These are phyloP conservation scores for Gastracanthus pulcherrimus DNA, from an alignment of 2,888 invertebrate genomes.

Conservation along the genomic window DNA sequence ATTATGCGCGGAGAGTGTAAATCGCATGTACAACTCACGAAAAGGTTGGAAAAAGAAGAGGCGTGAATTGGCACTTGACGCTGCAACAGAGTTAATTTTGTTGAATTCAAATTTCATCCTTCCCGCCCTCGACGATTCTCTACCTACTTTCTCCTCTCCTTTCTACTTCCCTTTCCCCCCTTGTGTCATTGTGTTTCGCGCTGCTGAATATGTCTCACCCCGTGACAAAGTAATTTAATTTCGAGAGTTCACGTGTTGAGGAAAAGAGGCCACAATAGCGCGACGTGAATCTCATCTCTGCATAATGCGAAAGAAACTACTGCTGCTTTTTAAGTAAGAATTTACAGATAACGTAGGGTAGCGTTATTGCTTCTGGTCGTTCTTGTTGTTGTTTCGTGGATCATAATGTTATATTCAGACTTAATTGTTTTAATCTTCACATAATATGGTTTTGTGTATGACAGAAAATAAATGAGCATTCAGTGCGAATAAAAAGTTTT, in stretches of 20 bases:
- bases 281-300: slow-evolving; percentile 51
- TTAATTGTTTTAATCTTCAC: no score
- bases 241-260: slow-evolving; percentile 15
- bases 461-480: no score
- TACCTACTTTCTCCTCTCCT: neutral
- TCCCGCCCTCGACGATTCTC: slow-evolving; percentile 54
- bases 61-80: no score
- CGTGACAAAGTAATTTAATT: slow-evolving; percentile 50
- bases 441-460: no score
- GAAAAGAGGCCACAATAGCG: slow-evolving; percentile 35
- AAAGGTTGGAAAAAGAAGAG: no score
- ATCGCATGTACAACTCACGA: no score
- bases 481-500: no score
- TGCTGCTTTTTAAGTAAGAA: neutral
- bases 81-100: slow-evolving; percentile 65
- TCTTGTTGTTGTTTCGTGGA: no score
- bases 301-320: slow-evolving; percentile 39
- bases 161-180: neutral
- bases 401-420: no score
- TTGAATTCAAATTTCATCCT: slow-evolving; percentile 65
- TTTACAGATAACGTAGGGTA: neutral
- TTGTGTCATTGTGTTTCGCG: neutral
- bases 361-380: no score
- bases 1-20: no score
- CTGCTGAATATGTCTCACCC: neutral